A percentile compares a stretch with the other conserved stretches of the same genome.
Conservation (phyloP, 1,140 invertebrate species). For the Drosophila setifemur region DNA sequence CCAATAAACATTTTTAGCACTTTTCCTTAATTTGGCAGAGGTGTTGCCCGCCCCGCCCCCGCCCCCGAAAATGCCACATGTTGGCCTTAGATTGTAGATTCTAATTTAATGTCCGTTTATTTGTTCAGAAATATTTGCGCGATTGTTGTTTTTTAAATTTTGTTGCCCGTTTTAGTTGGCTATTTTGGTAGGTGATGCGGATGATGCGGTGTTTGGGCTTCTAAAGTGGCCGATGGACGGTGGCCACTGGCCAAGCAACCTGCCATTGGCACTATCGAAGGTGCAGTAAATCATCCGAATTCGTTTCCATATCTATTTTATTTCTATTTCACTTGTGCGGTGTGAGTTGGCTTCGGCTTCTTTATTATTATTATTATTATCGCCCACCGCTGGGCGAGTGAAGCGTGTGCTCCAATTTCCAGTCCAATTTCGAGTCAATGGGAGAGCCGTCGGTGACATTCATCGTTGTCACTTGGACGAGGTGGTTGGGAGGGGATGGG, state of each 20-base stretch:
- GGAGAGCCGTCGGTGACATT: conserved; percentile 58
- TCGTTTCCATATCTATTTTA: conserved; percentile 52
- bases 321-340: conserved; percentile 19
- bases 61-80: conserved; percentile 1
- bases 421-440: conserved; percentile 45
- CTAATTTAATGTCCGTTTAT: conserved; percentile 52
- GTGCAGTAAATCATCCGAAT: conserved; percentile 54
- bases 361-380: conserved; percentile 43
- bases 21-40: background rate
- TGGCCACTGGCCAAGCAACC: conserved; percentile 12
- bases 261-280: conserved; percentile 49
- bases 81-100: conserved; percentile 11
- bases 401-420: conserved; percentile 60
- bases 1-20: conserved; percentile 28
- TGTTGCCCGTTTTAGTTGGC: conserved; percentile 31
- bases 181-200: conserved; percentile 67
- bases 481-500: background rate
- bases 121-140: conserved; percentile 58
- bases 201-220: background rate
- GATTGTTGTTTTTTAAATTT: conserved; percentile 13
- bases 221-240: conserved; percentile 12
- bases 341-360: conserved; percentile 2
- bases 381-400: conserved; percentile 39
- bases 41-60: conserved; percentile 8
- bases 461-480: conserved; percentile 40